Conservation (phyloP, 1,140 invertebrate genomes). For the Apolygus lucorum region DNA sequence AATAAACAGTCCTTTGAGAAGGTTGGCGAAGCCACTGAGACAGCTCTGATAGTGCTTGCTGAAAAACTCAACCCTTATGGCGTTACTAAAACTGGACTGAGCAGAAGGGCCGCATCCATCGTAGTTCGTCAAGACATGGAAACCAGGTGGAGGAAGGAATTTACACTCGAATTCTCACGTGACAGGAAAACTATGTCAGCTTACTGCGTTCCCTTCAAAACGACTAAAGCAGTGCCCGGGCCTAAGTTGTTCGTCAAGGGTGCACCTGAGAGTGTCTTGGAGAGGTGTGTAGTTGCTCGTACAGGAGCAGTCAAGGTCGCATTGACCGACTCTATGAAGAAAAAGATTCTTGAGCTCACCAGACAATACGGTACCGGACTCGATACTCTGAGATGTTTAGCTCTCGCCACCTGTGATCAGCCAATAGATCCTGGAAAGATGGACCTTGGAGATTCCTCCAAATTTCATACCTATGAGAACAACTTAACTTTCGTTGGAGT, state of each 20-base stretch:
- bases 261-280: conserved; percentile 95
- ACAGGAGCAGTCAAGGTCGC: conserved; percentile 84
- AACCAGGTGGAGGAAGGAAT: conserved; percentile 98
- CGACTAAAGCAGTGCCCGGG: conserved; percentile 74
- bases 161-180: conserved; percentile 98
- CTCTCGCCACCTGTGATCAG: conserved; percentile 89
- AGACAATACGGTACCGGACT: conserved; percentile 95
- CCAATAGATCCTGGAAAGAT: conserved; percentile 90
- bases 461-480: conserved; percentile 96
- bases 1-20: conserved; percentile 81
- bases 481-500: conserved; percentile 98
- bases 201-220: conserved; percentile 84
- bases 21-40: conserved; percentile 99
- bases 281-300: conserved; percentile 93
- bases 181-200: conserved; percentile 99
- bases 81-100: conserved; percentile 78
- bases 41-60: conserved; percentile 92
- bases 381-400: conserved; percentile 96
- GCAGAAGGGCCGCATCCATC: conserved; percentile 85
- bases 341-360: conserved; percentile 87
- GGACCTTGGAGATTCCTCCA: conserved; percentile 92
- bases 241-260: conserved; percentile 98
- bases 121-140: conserved; percentile 88
- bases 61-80: conserved; percentile 96
- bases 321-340: conserved; percentile 82